Evolutionary conservation across 1,140 invertebrate species (phyloP).

Genomic region (Drosophila murphyi): DNA sequence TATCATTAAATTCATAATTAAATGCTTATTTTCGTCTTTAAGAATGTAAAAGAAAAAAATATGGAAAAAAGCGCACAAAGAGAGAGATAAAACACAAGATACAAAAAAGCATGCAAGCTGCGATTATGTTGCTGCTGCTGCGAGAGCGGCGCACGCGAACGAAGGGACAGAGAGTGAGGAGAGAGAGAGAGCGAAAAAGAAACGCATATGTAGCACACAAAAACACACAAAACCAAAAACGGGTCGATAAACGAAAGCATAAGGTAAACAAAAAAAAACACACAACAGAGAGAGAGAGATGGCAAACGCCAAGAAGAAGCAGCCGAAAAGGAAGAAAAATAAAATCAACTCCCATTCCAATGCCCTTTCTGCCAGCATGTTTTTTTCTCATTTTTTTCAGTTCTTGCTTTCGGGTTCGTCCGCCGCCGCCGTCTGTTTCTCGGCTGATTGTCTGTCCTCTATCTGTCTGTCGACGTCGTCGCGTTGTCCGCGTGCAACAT

Average conservation of each 20-base stretch:
- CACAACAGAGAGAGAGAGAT: slow-evolving; percentile 1
- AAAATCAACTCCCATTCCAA: slow-evolving; percentile 56
- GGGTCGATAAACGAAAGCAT: slow-evolving; percentile 83
- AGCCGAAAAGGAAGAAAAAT: slow-evolving; percentile 50
- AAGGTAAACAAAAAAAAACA: slow-evolving; percentile 81
- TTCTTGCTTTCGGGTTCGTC: slow-evolving; percentile 27
- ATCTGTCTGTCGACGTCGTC: slow-evolving; percentile 49
- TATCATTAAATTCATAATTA: background rate
- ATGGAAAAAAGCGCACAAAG: background rate
- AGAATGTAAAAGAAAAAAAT: background rate
- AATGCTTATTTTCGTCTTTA: no score
- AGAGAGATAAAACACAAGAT: slow-evolving; percentile 13
- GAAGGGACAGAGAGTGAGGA: slow-evolving; percentile 14
- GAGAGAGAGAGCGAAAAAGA: slow-evolving; percentile 45
- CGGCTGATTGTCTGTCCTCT: slow-evolving; percentile 40
- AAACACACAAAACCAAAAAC: slow-evolving; percentile 66
- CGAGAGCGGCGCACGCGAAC: slow-evolving; percentile 39
- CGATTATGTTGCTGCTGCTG: slow-evolving; percentile 33
- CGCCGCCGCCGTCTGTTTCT: slow-evolving; percentile 11
- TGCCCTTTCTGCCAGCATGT: slow-evolving; percentile 45
- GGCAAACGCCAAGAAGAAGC: slow-evolving; percentile 43
- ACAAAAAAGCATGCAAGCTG: slow-evolving; percentile 37
- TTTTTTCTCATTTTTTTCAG: slow-evolving; percentile 15
- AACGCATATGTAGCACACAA: slow-evolving; percentile 66
- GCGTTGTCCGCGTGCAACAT: slow-evolving; percentile 67